phyloP scores from a whole-genome alignment of 2,113 vertebrate genomes.

The Micromys minutus region DNA sequence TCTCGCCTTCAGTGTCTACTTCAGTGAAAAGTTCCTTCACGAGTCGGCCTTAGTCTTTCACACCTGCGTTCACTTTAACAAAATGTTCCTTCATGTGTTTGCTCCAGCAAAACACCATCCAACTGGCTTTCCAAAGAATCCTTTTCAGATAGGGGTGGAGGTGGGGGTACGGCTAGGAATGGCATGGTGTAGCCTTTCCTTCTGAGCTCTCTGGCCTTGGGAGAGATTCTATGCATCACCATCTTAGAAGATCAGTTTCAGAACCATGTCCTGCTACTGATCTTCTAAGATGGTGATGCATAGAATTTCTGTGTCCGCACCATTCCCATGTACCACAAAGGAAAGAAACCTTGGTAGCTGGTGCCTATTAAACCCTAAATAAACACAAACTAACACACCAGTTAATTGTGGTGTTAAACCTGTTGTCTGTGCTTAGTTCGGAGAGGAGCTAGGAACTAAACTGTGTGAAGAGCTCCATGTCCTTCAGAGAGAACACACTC shows the following conservation, averaged over 20 bases:
- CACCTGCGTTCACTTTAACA: no score
- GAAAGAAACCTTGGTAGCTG: not conserved
- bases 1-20: no score
- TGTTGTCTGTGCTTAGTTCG: not conserved
- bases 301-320: not conserved
- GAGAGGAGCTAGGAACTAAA: not conserved
- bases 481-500: not conserved
- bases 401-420: not conserved
- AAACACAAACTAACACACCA: not conserved
- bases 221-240: no score
- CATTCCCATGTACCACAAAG: not conserved
- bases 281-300: not conserved
- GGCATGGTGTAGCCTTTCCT: not conserved
- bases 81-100: no score
- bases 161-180: no score
- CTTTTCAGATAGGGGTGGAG: no score
- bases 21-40: no score
- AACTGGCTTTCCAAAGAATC: no score
- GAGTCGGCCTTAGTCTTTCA: no score
- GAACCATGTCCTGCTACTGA: not conserved
- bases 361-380: not conserved
- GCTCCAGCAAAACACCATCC: no score
- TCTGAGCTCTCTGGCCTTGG: not conserved
- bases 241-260: not conserved
- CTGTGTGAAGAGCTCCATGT: not conserved